phyloP scores from a whole-genome alignment of 2,113 vertebrate genomes.

The Sinocyclocheilus grahami region DNA sequence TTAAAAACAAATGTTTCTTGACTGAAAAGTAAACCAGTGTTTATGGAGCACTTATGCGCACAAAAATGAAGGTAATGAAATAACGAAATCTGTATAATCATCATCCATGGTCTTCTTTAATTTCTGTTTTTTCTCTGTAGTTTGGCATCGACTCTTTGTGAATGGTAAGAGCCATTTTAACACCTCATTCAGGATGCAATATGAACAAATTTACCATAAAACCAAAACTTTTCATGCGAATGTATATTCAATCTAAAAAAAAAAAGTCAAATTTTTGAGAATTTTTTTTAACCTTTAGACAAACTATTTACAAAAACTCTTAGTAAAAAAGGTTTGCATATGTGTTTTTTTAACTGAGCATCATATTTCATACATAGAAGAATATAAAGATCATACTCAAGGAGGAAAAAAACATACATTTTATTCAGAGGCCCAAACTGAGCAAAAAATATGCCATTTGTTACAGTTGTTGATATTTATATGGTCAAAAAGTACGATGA shows the following conservation, averaged over 20 bases:
- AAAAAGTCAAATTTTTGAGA: no score
- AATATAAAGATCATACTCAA: neutral
- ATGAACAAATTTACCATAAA: neutral
- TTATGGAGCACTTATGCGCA: neutral
- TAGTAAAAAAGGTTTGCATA: no score
- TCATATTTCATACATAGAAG: neutral
- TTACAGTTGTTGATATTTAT: no score
- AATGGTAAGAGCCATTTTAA: conserved; percentile 79
- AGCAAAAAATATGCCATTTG: no score
- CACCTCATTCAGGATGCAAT: neutral
- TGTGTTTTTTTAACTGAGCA: no score
- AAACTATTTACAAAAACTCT: neutral
- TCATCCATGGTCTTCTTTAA: neutral
- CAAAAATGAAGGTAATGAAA: neutral
- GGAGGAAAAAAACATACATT: no score
- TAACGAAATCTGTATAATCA: neutral
- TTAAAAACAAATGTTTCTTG: neutral
- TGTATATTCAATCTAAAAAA: neutral
- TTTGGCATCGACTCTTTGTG: conserved; percentile 93
- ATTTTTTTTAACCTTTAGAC: neutral
- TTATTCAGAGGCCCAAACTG: no score
- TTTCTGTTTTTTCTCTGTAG: conserved; percentile 67
- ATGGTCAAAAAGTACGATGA: no score
- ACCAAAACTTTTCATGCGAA: neutral
- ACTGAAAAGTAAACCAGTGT: neutral